These are phyloP conservation scores for Papilio aristodemus DNA, from an alignment of 1,140 invertebrate genomes.

Conservation along the genomic window DNA sequence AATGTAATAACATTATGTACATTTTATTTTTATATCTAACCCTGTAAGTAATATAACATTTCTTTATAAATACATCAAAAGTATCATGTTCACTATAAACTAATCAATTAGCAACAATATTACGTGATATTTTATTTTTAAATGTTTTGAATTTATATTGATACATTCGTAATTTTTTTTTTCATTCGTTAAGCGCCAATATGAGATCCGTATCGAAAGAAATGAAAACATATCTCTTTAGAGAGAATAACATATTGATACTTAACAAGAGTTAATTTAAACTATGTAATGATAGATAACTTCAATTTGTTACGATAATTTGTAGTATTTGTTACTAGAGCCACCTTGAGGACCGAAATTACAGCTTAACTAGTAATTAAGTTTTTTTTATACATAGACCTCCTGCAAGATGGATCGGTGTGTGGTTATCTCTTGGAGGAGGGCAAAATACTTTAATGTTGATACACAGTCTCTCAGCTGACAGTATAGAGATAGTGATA, in stretches of 20 bases:
- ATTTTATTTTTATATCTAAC: neutral
- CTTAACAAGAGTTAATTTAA: neutral
- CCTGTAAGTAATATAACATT: neutral
- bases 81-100: neutral
- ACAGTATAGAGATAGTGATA: too few relatives aligned
- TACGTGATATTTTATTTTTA: too few relatives aligned
- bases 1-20: neutral
- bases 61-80: neutral
- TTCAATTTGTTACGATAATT: too few relatives aligned
- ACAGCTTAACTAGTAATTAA: too few relatives aligned
- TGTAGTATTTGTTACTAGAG: neutral
- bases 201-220: neutral
- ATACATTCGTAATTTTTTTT: neutral
- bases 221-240: neutral
- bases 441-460: too few relatives aligned
- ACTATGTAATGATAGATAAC: too few relatives aligned
- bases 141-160: too few relatives aligned
- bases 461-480: too few relatives aligned
- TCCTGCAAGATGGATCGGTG: too few relatives aligned
- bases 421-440: too few relatives aligned
- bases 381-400: too few relatives aligned
- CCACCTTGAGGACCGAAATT: neutral
- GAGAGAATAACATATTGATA: neutral
- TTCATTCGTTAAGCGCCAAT: conserved; percentile 28
- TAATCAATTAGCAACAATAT: too few relatives aligned